phyloP scores from a whole-genome alignment of 2,113 vertebrate genomes.

The Anarhynchus alexandrinus region DNA sequence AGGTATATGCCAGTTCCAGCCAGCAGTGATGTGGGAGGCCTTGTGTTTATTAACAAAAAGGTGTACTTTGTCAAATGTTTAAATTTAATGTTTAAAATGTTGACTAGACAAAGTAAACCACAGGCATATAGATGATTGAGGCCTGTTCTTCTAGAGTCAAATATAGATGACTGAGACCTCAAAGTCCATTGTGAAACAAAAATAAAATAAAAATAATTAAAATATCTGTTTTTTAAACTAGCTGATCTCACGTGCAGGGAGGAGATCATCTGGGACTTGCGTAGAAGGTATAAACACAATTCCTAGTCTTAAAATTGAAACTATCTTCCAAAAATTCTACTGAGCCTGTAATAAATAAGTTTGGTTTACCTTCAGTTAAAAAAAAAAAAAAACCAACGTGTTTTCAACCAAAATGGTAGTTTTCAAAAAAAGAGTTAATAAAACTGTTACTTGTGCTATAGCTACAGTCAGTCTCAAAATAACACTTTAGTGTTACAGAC shows the following conservation, averaged over 20 bases:
- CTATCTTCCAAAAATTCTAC: background rate
- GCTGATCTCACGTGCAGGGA: background rate
- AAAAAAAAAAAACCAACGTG: no score
- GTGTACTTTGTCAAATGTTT: background rate
- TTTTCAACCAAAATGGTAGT: background rate
- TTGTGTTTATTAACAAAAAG: background rate
- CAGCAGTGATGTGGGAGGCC: background rate
- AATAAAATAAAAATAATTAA: no score
- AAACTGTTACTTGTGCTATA: background rate
- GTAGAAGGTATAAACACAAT: background rate
- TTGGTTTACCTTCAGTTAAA: no score
- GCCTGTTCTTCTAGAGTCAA: background rate
- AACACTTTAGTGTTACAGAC: background rate
- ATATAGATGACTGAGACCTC: background rate
- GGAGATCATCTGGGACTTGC: background rate
- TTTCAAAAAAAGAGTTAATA: background rate
- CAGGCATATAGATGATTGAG: background rate
- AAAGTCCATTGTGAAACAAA: background rate
- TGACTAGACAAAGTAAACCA: background rate
- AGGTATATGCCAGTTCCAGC: background rate
- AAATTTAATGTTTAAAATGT: background rate
- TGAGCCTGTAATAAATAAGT: background rate
- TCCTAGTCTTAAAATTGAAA: background rate
- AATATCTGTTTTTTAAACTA: background rate
- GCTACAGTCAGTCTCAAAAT: background rate